These are phyloP conservation scores for Caenorhabditis remanei DNA, from an alignment of 1,140 invertebrate species.

Conservation along the genomic window DNA sequence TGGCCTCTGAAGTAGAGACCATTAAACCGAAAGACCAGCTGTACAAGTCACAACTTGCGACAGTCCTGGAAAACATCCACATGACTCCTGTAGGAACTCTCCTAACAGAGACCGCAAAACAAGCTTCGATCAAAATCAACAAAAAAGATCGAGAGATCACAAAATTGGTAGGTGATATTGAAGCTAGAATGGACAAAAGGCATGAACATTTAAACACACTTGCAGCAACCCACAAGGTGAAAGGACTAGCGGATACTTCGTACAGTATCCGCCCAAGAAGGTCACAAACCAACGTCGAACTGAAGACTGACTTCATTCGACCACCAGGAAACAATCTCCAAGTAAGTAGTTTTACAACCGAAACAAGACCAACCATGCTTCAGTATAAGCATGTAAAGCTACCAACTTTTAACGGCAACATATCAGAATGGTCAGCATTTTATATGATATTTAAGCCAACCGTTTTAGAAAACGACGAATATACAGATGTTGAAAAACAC, in stretches of 20 bases:
- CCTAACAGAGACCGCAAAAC: neutral
- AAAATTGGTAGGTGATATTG: neutral
- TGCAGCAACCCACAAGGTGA: too few relatives aligned
- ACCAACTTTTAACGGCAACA: neutral
- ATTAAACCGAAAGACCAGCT: too few relatives aligned
- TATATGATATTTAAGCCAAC: neutral
- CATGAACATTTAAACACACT: neutral
- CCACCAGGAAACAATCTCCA: too few relatives aligned
- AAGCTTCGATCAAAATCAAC: neutral
- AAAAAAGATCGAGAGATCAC: neutral
- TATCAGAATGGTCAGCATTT: neutral
- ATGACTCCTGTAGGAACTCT: neutral
- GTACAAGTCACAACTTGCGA: too few relatives aligned
- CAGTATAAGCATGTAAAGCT: neutral
- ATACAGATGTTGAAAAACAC: neutral
- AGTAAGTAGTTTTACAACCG: neutral
- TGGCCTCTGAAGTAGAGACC: too few relatives aligned
- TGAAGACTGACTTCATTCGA: too few relatives aligned
- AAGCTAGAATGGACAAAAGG: neutral
- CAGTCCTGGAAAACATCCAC: neutral
- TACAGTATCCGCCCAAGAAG: too few relatives aligned
- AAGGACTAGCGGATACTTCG: too few relatives aligned
- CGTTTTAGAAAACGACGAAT: neutral
- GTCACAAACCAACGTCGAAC: too few relatives aligned
- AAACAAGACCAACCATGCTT: neutral